Conservation (phyloP, 2,797 vertebrate genomes). For the Morelia viridis region DNA sequence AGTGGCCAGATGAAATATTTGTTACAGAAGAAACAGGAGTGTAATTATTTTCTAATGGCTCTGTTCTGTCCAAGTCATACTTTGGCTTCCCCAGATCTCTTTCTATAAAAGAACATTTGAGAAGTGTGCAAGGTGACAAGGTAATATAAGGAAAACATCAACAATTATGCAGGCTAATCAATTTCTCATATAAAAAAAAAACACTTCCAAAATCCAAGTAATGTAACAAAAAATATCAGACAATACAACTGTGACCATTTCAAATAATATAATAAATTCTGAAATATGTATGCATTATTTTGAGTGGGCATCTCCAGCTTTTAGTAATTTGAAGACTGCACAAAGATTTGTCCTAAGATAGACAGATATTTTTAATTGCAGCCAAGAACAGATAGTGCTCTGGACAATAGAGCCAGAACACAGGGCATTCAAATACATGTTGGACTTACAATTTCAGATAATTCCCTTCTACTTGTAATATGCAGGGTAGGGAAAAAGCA, state of each 20-base stretch:
- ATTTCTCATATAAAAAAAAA: neutral
- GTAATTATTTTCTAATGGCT: conserved; percentile 83
- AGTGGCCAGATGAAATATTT: conserved; percentile 84
- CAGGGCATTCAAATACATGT: neutral
- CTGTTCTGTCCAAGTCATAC: conserved; percentile 87
- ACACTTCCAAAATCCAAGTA: neutral
- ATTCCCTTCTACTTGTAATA: neutral
- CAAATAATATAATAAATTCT: neutral
- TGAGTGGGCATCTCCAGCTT: neutral
- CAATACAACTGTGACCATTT: neutral
- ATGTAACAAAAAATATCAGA: neutral
- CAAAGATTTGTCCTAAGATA: neutral
- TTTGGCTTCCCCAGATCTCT: conserved; percentile 89
- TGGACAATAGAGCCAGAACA: neutral
- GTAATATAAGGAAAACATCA: neutral
- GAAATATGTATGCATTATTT: neutral
- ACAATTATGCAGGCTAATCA: neutral
- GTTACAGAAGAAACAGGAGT: conserved; percentile 81
- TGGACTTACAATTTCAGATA: neutral
- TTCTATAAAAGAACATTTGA: conserved; percentile 76
- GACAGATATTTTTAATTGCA: neutral
- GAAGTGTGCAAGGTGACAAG: neutral
- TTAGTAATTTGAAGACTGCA: neutral
- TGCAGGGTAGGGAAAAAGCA: neutral
- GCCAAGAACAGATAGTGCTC: neutral